Evolutionary conservation across 2,113 vertebrate species (phyloP), one percentile per base, ranked within the genome.

Genomic region (Rousettus leschenaultii): DNA sequence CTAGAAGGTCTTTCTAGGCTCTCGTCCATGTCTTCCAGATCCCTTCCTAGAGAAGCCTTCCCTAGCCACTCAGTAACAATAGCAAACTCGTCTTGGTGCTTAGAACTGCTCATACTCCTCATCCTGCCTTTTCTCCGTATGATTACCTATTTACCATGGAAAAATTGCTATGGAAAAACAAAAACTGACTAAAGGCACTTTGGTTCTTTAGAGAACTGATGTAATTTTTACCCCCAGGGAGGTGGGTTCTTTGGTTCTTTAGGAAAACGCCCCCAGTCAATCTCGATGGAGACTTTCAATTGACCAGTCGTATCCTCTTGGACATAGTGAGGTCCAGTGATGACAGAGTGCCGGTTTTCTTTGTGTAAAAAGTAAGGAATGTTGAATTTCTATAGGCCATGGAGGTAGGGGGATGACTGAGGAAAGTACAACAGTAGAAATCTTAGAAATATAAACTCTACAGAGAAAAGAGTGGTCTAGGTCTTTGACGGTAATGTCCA

Each of bases 101-200:
- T 13, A 79, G 40, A 51, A 79, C 65, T 59, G 21, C 51, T 28
- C 28, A 30, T 43, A 66, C 2, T 12, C 14, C 1, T 91, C 65
- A 53, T 12, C 18, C 24, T 66, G 26, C 22, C 18, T 51, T 8
- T 8, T 4, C 3, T 12, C 3, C 9, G 30, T 40, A 4, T 0
- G 55, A 5, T 38, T 33, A 75, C 14, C 40, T 70, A 14, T 86
- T 82, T 45, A 61, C 1, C n/a, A 70, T 33, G 33, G 74, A 61
- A 94, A 80, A 82, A 28, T 43, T 33, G 18, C 16, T 79, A 19
- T 28, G 19, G 22, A 84, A 91, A 88, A 57, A 33, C 10, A 80
- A 55, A 75, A 93, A 65, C 33, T 40, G 9, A 40, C 10, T 68
- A 43, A 48, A 59, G 28, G 12, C 13, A 85, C 8, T 26, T 53